Evolutionary conservation across 2,113 vertebrate species (phyloP).

Genomic region (Colistium nudipinnis): DNA sequence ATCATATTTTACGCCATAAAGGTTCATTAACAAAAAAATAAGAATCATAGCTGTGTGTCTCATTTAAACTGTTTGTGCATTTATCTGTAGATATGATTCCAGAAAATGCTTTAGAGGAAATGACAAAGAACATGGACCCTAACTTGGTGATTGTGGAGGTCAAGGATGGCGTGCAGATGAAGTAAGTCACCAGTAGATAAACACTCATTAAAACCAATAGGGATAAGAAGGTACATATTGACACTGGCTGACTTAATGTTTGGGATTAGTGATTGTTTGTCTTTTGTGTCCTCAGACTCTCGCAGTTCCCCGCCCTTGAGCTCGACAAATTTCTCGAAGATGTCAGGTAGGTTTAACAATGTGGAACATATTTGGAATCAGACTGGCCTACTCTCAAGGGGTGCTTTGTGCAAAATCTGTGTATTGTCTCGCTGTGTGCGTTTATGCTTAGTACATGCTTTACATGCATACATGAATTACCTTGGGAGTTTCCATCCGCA

Average conservation of each 20-base stretch:
- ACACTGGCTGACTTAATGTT: not conserved
- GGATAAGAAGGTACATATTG: too few relatives aligned
- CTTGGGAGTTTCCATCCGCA: too few relatives aligned
- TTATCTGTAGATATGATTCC: conserved; percentile 91
- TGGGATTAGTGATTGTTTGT: not conserved
- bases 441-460: not conserved
- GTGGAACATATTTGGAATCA: too few relatives aligned
- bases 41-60: not conserved
- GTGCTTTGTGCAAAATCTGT: too few relatives aligned
- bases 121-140: conserved; percentile 97
- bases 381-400: too few relatives aligned
- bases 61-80: conserved; percentile 1
- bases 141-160: conserved; percentile 92
- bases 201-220: too few relatives aligned
- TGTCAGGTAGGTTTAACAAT: conserved; percentile 94
- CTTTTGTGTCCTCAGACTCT: conserved; percentile 85
- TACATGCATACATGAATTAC: too few relatives aligned
- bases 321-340: conserved; percentile 98
- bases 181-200: conserved; percentile 82
- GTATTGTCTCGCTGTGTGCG: too few relatives aligned
- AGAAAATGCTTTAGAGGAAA: conserved; percentile 98
- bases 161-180: conserved; percentile 90
- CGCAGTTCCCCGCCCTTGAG: conserved; percentile 95
- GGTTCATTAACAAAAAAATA: not conserved
- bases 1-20: too few relatives aligned